phyloP scores from a whole-genome alignment of 2,797 vertebrate genomes.

The Helostoma temminkii region DNA sequence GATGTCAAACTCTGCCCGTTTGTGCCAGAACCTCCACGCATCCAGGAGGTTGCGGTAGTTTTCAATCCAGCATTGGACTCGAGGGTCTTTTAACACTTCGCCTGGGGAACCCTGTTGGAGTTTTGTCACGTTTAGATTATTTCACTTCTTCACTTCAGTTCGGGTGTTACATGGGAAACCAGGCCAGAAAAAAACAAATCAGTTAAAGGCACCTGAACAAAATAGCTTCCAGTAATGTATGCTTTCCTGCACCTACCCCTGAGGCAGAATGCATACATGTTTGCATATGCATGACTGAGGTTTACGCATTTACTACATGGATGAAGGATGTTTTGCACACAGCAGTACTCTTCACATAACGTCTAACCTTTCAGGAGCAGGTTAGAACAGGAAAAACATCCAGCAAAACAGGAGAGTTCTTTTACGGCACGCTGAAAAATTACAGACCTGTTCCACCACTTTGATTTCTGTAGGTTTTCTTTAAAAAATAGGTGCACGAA shows the following conservation, averaged over 20 bases:
- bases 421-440: not conserved
- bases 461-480: slow-evolving; percentile 8
- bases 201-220: not conserved
- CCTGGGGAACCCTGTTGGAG: slow-evolving; percentile 89
- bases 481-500: slow-evolving; percentile 1
- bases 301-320: not conserved
- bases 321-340: not conserved
- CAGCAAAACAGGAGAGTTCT: not conserved
- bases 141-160: not conserved
- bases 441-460: slow-evolving; percentile 38
- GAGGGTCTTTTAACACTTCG: slow-evolving; percentile 95
- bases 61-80: slow-evolving; percentile 99
- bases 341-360: not conserved
- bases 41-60: slow-evolving; percentile 98
- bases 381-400: slow-evolving; percentile 20
- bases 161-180: not conserved
- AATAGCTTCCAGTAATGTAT: not conserved
- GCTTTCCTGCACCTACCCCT: slow-evolving; percentile 7
- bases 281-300: not conserved
- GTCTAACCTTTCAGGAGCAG: not conserved
- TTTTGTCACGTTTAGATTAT: not conserved
- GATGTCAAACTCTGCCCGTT: slow-evolving; percentile 98
- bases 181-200: not conserved
- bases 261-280: not conserved
- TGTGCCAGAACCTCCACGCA: slow-evolving; percentile 99